A percentile compares a stretch with the other conserved stretches of the same genome.
phyloP scores from a whole-genome alignment of 1,140 invertebrate genomes.

The Colletes latitarsis region DNA sequence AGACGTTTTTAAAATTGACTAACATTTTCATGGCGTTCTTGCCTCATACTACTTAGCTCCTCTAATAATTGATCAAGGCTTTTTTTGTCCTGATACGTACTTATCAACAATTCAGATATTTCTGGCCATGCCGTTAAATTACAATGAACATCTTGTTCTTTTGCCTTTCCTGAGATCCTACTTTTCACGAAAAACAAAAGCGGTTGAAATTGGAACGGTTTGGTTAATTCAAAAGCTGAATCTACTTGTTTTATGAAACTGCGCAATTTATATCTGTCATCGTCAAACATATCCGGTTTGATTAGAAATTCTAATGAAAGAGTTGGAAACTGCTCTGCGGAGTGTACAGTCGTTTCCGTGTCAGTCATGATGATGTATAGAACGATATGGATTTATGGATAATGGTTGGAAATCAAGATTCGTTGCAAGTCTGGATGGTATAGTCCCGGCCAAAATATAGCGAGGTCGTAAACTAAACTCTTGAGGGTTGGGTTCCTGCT shows the following conservation, averaged over 20 bases:
- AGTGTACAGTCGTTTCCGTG: too few species aligned
- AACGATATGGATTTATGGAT: neutral
- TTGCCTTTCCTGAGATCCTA: neutral
- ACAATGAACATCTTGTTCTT: constrained; percentile 5
- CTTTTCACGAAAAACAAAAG: neutral
- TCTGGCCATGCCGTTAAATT: neutral
- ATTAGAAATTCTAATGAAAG: neutral
- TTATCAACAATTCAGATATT: too few species aligned
- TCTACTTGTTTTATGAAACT: constrained; percentile 15
- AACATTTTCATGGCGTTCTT: neutral
- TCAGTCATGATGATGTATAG: neutral
- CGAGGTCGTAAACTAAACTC: too few species aligned
- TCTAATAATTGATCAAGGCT: too few species aligned
- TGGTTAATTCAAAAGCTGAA: neutral
- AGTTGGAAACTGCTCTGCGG: neutral
- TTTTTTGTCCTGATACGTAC: too few species aligned
- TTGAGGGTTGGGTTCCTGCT: too few species aligned
- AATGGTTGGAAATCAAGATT: neutral
- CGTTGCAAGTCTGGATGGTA: neutral
- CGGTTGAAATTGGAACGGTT: neutral
- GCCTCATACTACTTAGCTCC: neutral
- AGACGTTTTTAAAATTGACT: neutral
- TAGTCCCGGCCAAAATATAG: too few species aligned
- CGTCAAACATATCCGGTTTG: neutral
- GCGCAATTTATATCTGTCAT: neutral